Percentiles rank a stretch among this genome's conserved stretches.
phyloP scores from a whole-genome alignment of 2,113 vertebrate genomes.

The Blennius ocellaris region DNA sequence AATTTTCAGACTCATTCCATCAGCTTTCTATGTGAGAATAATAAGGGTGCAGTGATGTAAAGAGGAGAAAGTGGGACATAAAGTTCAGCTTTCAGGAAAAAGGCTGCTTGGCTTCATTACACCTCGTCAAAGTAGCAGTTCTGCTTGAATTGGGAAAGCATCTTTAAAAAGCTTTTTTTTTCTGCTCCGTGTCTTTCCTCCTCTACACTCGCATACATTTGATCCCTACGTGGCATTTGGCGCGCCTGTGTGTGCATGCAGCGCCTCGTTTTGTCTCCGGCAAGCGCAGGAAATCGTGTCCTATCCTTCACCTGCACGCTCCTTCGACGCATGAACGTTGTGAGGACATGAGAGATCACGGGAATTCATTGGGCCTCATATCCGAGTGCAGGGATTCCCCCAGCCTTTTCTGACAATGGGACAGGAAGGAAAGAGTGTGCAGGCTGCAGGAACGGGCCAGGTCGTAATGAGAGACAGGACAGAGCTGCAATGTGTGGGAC shows the following conservation, averaged over 20 bases:
- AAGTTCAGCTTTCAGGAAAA: no score
- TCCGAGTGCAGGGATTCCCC: slow-evolving; percentile 81
- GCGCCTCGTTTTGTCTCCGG: slow-evolving; percentile 9
- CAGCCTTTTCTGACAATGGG: slow-evolving; percentile 74
- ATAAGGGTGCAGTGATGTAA: no score
- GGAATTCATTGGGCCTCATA: slow-evolving; percentile 50
- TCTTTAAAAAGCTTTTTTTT: background rate
- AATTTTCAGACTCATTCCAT: no score
- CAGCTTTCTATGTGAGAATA: no score
- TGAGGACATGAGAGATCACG: slow-evolving; percentile 54
- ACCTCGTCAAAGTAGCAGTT: no score
- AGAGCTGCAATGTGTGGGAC: slow-evolving; percentile 27
- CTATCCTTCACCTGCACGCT: slow-evolving; percentile 73
- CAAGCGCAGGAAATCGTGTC: slow-evolving; percentile 52
- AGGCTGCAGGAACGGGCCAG: slow-evolving; percentile 50
- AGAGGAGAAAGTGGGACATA: no score
- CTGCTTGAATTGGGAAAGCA: no score
- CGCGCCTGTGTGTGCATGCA: background rate
- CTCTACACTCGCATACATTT: background rate
- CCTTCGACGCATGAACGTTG: slow-evolving; percentile 44
- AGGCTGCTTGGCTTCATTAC: no score
- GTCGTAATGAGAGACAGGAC: slow-evolving; percentile 58
- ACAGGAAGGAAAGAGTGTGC: slow-evolving; percentile 80
- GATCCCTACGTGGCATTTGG: background rate
- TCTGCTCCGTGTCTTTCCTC: background rate